Evolutionary conservation across 1,140 invertebrate species (phyloP).

Genomic region (Drosophila pallidifrons): DNA sequence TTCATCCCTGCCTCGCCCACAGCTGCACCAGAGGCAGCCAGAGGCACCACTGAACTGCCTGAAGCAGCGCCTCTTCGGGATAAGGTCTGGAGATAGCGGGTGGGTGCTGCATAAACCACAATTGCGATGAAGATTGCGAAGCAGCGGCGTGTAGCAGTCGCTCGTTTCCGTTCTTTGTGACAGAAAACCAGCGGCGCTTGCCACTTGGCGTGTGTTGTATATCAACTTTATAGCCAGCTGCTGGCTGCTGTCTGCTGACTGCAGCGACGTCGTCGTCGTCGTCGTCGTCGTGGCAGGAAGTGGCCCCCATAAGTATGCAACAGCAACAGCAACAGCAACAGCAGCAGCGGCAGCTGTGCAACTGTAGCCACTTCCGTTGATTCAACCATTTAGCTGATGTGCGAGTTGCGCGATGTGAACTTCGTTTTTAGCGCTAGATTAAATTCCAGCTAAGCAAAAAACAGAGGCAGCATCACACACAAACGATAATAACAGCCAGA

Average conservation of each 20-base stretch:
- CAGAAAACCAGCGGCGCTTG: conserved; percentile 26
- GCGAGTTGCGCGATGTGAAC: conserved; percentile 4
- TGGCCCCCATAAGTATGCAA: conserved; percentile 51
- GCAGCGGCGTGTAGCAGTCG: conserved; percentile 4
- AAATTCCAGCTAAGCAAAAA: conserved; percentile 38
- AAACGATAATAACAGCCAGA: conserved; percentile 19
- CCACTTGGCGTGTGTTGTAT: conserved; percentile 41
- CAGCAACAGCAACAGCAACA: conserved; percentile 34
- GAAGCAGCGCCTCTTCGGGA: background rate
- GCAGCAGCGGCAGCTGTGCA: conserved; percentile 19
- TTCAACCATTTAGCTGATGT: conserved; percentile 24
- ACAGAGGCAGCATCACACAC: conserved; percentile 1
- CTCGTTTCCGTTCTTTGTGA: conserved; percentile 40
- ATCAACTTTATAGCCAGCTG: conserved; percentile 41
- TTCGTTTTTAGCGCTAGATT: conserved; percentile 31
- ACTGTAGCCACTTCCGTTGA: conserved; percentile 47
- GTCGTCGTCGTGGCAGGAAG: conserved; percentile 25
- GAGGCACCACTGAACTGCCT: background rate
- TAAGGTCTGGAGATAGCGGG: conserved; percentile 1
- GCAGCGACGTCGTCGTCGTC: background rate
- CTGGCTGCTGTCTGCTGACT: conserved; percentile 7
- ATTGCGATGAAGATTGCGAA: conserved; percentile 38
- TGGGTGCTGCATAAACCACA: conserved; percentile 32
- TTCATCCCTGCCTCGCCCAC: background rate
- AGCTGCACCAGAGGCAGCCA: conserved; percentile 9